Percentiles rank a stretch among this genome's conserved stretches.
phyloP scores from a whole-genome alignment of 2,888 invertebrate species.

The Cheilosia vulpina region DNA sequence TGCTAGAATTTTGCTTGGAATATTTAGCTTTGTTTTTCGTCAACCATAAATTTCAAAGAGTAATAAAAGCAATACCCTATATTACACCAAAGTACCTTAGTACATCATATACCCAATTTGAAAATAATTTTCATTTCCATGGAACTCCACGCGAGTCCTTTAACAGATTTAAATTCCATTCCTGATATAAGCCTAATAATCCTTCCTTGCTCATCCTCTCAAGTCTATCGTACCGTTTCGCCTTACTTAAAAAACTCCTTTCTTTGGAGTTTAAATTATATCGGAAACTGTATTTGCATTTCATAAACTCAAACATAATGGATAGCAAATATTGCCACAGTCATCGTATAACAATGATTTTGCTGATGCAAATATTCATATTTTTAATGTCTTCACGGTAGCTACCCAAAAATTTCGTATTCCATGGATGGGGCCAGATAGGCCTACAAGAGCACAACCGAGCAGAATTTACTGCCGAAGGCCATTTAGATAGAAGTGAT shows the following conservation, averaged over 20 bases:
- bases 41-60: too few species aligned
- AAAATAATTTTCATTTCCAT: too few species aligned
- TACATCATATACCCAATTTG: too few species aligned
- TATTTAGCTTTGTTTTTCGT: too few species aligned
- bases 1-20: too few species aligned
- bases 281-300: slow-evolving; percentile 37
- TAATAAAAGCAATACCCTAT: too few species aligned
- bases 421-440: slow-evolving; percentile 20
- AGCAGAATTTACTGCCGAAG: slow-evolving; percentile 7
- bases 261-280: slow-evolving; percentile 21
- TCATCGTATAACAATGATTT: slow-evolving; percentile 28
- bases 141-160: too few species aligned
- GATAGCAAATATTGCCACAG: slow-evolving; percentile 43
- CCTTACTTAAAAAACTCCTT: not conserved
- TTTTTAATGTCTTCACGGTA: slow-evolving; percentile 47
- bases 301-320: slow-evolving; percentile 26
- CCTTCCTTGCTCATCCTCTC: too few species aligned
- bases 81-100: too few species aligned
- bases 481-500: slow-evolving; percentile 27
- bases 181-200: too few species aligned
- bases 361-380: slow-evolving; percentile 15
- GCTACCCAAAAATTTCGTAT: slow-evolving; percentile 9
- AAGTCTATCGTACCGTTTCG: too few species aligned
- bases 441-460: not conserved
- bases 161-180: too few species aligned